Evolutionary conservation across 1,140 invertebrate species (phyloP).

Genomic region (Liolophura sinensis): DNA sequence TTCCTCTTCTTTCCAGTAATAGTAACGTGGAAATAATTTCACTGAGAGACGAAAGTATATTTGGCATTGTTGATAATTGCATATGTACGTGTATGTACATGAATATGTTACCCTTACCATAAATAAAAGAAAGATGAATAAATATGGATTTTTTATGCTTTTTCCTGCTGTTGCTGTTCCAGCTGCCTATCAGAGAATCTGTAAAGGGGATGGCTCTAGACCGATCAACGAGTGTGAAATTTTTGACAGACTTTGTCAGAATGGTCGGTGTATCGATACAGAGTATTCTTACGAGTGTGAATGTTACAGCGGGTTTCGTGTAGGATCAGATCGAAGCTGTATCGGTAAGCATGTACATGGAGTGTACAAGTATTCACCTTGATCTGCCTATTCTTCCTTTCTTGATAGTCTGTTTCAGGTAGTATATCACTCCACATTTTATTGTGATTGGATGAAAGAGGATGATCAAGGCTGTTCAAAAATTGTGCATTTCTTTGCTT

Average conservation of each 20-base stretch:
- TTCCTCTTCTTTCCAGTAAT: too few relatives aligned
- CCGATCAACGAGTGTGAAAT: constrained; percentile 65
- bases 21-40: too few relatives aligned
- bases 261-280: constrained; percentile 77
- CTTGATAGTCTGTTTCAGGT: not conserved
- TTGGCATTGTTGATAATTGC: too few relatives aligned
- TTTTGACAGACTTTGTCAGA: constrained; percentile 75
- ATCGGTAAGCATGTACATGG: constrained; percentile 69
- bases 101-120: too few relatives aligned
- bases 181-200: constrained; percentile 56
- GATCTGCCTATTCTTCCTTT: not conserved
- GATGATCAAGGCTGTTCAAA: not conserved
- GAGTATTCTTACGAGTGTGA: constrained; percentile 73
- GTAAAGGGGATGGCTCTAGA: constrained; percentile 28
- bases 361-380: not conserved
- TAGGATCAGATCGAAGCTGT: constrained; percentile 72
- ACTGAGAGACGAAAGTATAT: too few relatives aligned
- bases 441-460: not conserved
- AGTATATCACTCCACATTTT: not conserved
- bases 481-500: too few relatives aligned
- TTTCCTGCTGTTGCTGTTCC: constrained; percentile 15
- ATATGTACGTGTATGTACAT: too few relatives aligned
- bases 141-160: too few relatives aligned
- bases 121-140: too few relatives aligned
- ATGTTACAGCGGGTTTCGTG: constrained; percentile 79